Evolutionary conservation across 2,888 invertebrate genomes (phyloP), one percentile per base, ranked within the genome.

Genomic region (Sinotaia quadrata): DNA sequence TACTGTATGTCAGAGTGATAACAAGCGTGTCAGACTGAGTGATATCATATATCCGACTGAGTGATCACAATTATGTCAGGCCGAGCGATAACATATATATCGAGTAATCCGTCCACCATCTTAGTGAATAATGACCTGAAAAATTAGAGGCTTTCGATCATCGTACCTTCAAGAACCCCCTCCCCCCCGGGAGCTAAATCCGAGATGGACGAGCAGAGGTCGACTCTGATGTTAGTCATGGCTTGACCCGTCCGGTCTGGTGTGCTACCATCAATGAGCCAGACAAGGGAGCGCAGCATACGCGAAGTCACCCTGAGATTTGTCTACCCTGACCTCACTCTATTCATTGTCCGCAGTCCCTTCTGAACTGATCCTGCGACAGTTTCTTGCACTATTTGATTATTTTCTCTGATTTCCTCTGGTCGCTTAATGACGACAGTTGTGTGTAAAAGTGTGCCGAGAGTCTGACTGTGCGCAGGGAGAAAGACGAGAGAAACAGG

Each of bases 201-300:
- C n/a, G n/a, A n/a, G n/a, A n/a, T n/a, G n/a, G n/a, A n/a, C n/a
- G n/a, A n/a, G n/a, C n/a, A n/a, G n/a, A n/a, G n/a, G n/a, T n/a
- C n/a, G n/a, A n/a, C n/a, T n/a, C n/a, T n/a, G n/a, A n/a, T n/a
- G n/a, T n/a, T n/a, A n/a, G n/a, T n/a, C n/a, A n/a, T n/a, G 56
- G 54, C 41, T 41, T 65, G 65, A 65, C 65, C 65, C 65, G 41
- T 56, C 65, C 44, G 41, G 65, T 65, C 56, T 36, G 41, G n/a
- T 18, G 52, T 54, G 63, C 63, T 31, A 54, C 29, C 63, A 52
- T 54, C 65, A 44, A 2, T 41, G 33, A 56, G 54, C 21, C 56
- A 33, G 27, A 34, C 18, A n/a, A 31, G 8, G 37, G 15, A 44
- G 41, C 27, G 47, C 56, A 54, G 65, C 65, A 65, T 18, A 29